Base-by-base conservation (phyloP, 2,797 vertebrate species). In the Zalophus californianus region DNA sequence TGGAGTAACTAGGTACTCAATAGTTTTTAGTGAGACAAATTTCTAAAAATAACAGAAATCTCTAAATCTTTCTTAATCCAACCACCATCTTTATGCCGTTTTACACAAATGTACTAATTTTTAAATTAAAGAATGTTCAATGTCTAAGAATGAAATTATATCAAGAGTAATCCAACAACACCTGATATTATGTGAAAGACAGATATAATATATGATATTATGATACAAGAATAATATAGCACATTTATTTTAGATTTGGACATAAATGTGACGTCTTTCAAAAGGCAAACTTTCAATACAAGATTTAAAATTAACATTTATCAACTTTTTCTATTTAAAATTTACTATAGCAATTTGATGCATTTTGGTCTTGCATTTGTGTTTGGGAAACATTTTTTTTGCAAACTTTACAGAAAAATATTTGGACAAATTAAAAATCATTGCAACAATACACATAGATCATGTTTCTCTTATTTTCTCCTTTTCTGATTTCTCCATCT, bases 371-470 rank as follows among this genome's bases (percentile, higher is more conserved):
- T 80, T 41, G 10, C 29, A 64, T 83, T 86, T 13, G 27, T 58
- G 18, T 25, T 94, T 78, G 29, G 11, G 27, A 79, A 91, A 88
- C 68, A 15, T n/a, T 0, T 56, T 29, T 50, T 86, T 91, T 86
- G 1, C 16, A 96, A 58, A 48, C 21, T 86, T 90, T 16, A 66
- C 18, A 72, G 35, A 52, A 54, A 68, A 83, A 91, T 2, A 77
- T 92, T 90, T 80, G 9, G 2, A 38, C 16, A 80, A 73, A 96
- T 87, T 54, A 91, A 86, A 91, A 83, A 85, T 82, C 1, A 77
- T 52, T 68, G 7, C 13, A 56, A 7, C 29, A 94, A 50, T 79
- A 52, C 11, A 32, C 5, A 75, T 50, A 70, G 1, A 29, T 54
- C 8, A 77, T 66, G 50, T 91, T 91, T 66, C n/a, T 88, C 82